Conservation (phyloP, 2,888 invertebrate species). For the Ormyrus nitidulus region DNA sequence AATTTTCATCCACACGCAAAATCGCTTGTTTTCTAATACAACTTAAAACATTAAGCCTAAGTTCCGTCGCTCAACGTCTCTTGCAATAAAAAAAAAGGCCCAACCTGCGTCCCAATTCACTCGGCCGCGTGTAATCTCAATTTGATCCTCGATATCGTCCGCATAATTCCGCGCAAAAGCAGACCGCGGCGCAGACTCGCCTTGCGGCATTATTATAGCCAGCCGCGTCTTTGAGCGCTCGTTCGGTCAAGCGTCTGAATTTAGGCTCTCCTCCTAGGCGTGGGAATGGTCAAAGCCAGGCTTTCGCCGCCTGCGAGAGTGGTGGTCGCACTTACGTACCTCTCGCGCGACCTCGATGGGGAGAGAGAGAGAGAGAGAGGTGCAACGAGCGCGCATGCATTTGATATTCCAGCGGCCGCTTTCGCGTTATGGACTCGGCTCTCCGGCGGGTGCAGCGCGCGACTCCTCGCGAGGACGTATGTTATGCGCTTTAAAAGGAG, state of each 20-base stretch:
- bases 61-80: no score
- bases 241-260: constrained; percentile 9
- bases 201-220: no score
- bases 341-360: constrained; percentile 15
- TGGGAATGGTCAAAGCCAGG: constrained; percentile 26
- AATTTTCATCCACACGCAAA: no score
- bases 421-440: constrained; percentile 51
- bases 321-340: neutral
- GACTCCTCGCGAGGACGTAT: neutral
- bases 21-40: no score
- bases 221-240: no score
- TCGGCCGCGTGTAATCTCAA: no score
- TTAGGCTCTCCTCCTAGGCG: neutral
- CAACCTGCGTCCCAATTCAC: no score
- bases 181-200: no score
- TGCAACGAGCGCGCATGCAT: constrained; percentile 30
- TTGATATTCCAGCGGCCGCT: constrained; percentile 61
- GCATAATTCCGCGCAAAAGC: no score
- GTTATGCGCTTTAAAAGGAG: constrained; percentile 36
- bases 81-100: no score
- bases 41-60: no score
- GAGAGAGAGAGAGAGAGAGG: neutral
- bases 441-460: neutral
- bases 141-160: no score
- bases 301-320: neutral